Conservation (phyloP, 2,888 invertebrate species). For the Scrobipalpa costella region DNA sequence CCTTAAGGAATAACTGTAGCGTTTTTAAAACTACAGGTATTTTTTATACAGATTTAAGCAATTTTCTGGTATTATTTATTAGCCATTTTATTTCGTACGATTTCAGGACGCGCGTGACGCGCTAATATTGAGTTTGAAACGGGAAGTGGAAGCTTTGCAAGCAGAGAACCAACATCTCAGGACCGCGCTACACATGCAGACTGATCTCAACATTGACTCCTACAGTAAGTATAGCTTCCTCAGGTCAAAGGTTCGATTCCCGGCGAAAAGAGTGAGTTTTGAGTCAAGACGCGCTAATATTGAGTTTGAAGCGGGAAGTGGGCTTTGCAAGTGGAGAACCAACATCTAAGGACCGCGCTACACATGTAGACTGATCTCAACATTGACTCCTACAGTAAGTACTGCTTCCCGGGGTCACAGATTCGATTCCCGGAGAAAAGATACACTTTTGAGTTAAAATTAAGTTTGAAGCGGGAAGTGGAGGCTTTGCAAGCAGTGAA, state of each 20-base stretch:
- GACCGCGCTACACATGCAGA: constrained; percentile 85
- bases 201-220: constrained; percentile 65
- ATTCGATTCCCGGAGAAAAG: no score
- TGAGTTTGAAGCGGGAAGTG: constrained; percentile 93
- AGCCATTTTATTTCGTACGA: background rate
- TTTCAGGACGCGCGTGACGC: constrained; percentile 94
- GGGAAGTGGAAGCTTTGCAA: constrained; percentile 91
- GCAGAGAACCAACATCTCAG: constrained; percentile 94
- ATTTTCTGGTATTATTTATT: no score
- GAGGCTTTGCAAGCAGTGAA: no score
- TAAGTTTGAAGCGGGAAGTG: no score
- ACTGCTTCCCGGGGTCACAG: background rate
- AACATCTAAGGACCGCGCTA: constrained; percentile 89
- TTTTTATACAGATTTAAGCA: no score
- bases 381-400: constrained; percentile 54
- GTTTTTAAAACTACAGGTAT: no score
- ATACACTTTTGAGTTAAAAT: no score
- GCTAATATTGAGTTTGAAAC: constrained; percentile 91
- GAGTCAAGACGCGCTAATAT: constrained; percentile 94
- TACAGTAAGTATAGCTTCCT: constrained; percentile 47
- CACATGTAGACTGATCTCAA: constrained; percentile 82
- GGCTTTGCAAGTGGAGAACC: constrained; percentile 93
- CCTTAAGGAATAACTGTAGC: no score
- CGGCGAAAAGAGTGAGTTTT: no score
- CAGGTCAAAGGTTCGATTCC: no score